These are phyloP conservation scores for Chanos chanos DNA, from an alignment of 2,797 vertebrate genomes.

Conservation along the genomic window DNA sequence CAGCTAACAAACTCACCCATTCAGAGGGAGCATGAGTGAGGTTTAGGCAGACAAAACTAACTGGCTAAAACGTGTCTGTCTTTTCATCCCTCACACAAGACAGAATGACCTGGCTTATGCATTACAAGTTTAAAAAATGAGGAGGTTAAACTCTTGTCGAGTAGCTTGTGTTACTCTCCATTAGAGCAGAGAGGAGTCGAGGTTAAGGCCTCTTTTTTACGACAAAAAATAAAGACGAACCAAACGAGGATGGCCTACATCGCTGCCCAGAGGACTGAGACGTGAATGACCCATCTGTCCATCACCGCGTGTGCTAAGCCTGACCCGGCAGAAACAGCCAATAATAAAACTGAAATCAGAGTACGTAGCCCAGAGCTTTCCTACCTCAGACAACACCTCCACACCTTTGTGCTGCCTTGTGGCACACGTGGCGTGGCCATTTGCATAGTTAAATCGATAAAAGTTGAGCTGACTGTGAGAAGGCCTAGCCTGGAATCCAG, in stretches of 20 bases:
- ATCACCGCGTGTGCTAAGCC: too few relatives aligned
- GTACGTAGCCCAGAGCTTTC: too few relatives aligned
- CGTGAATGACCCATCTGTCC: too few relatives aligned
- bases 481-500: too few relatives aligned
- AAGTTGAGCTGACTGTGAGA: background rate
- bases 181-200: background rate
- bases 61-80: background rate
- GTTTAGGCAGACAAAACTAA: background rate
- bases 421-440: background rate
- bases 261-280: too few relatives aligned
- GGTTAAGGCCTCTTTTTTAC: background rate
- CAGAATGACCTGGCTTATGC: background rate
- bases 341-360: too few relatives aligned
- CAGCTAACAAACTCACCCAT: too few relatives aligned
- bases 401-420: background rate
- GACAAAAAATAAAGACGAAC: too few relatives aligned
- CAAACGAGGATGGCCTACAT: too few relatives aligned
- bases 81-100: background rate
- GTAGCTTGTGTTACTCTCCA: background rate
- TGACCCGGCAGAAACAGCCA: too few relatives aligned
- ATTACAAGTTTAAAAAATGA: background rate
- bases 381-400: too few relatives aligned
- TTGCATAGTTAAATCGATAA: constrained; percentile 14
- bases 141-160: background rate
- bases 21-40: too few relatives aligned